Conservation (phyloP, 2,888 invertebrate species). For the Caenorhabditis japonica region DNA sequence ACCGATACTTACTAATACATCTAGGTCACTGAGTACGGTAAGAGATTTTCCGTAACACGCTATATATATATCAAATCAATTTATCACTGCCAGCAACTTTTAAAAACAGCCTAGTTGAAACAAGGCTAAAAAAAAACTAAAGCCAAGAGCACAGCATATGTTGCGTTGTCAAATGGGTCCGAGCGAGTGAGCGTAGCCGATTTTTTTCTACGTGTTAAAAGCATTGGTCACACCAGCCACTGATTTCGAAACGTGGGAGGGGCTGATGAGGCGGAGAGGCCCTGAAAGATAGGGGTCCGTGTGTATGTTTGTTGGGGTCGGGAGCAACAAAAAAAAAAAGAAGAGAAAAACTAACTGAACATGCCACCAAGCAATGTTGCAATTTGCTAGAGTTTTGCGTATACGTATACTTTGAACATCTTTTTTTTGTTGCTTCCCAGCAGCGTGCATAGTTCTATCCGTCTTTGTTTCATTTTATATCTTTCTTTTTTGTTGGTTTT, state of each 20-base stretch:
- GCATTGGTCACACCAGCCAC: constrained; percentile 36
- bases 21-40: constrained; percentile 46
- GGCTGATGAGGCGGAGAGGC: constrained; percentile 23
- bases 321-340: background rate
- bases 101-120: constrained; percentile 14
- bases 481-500: constrained; percentile 28
- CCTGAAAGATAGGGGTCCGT: background rate
- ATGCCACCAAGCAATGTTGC: constrained; percentile 27
- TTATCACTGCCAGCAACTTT: constrained; percentile 5
- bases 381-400: constrained; percentile 24
- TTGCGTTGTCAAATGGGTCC: constrained; percentile 40
- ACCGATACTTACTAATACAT: constrained; percentile 28
- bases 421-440: constrained; percentile 39
- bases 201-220: constrained; percentile 24
- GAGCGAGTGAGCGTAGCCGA: too few relatives aligned
- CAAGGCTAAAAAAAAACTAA: constrained; percentile 10
- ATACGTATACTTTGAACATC: constrained; percentile 28
- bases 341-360: constrained; percentile 42
- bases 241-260: constrained; percentile 47
- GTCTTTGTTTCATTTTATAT: constrained; percentile 41
- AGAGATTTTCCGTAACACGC: constrained; percentile 31
- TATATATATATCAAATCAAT: constrained; percentile 27
- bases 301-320: background rate
- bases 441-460: constrained; percentile 37
- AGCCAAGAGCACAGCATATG: constrained; percentile 28